Percentiles rank a stretch among this genome's conserved stretches.
Conservation (phyloP, 2,113 vertebrate species). For the Hydrochoerus hydrochaeris region DNA sequence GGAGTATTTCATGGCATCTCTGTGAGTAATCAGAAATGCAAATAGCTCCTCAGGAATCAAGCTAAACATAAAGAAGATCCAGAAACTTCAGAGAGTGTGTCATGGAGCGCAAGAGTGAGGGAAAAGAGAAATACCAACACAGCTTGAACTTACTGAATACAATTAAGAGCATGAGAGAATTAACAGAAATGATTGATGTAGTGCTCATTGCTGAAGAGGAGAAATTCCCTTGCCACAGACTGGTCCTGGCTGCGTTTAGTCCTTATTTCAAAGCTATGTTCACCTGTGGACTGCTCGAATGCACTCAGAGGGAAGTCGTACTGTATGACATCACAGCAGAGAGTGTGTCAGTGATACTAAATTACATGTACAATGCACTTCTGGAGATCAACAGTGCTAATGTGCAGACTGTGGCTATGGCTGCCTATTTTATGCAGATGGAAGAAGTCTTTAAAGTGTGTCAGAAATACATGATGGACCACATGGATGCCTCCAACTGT, state of each 20-base stretch:
- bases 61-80: constrained; percentile 49
- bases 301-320: constrained; percentile 89
- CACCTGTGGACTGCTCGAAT: constrained; percentile 95
- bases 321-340: constrained; percentile 91
- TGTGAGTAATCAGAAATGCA: constrained; percentile 61
- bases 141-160: constrained; percentile 90
- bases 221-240: constrained; percentile 94
- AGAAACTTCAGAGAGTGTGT: not conserved
- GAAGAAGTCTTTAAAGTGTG: constrained; percentile 93
- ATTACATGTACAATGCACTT: constrained; percentile 93
- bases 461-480: constrained; percentile 94
- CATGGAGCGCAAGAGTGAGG: constrained; percentile 89
- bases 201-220: constrained; percentile 93
- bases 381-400: constrained; percentile 90
- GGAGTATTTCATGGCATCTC: constrained; percentile 59
- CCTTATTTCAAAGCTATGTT: constrained; percentile 98
- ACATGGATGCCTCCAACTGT: constrained; percentile 97
- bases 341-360: constrained; percentile 90
- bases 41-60: constrained; percentile 40
- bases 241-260: constrained; percentile 96
- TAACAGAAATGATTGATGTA: constrained; percentile 92
- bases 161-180: constrained; percentile 92
- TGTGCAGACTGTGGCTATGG: constrained; percentile 93
- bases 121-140: constrained; percentile 86
- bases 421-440: constrained; percentile 96